Evolutionary conservation across 2,797 vertebrate genomes (phyloP), one percentile per base, ranked within the genome.

Genomic region (Coracias cyanogaster): DNA sequence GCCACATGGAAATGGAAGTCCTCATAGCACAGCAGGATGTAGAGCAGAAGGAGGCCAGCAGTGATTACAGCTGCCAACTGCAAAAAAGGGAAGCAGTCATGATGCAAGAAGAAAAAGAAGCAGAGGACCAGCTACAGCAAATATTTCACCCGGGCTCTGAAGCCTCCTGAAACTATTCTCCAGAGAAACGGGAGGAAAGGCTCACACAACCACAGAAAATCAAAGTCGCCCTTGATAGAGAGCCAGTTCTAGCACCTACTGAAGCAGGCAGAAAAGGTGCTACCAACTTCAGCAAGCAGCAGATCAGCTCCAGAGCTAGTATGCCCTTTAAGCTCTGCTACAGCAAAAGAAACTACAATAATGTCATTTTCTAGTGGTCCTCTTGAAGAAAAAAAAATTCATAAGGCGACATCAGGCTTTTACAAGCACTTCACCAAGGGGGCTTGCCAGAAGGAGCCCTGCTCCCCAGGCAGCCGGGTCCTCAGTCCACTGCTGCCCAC

Each of bases 1-100:
- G 94, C 95, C 91, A 98, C 94, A 0, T 86, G 97, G 95, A 98
- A 98, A 76, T 98, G 97, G 92, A 98, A 98, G 55, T 83, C 95
- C 85, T 98, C 43, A 0, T 89, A 94, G 85, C 72, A 97, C 29
- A 98, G 86, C 3, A 15, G 80, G 37, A 98, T 96, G 46, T 97
- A 97, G 41, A 98, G 88, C 55, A 98, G 80, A n/a, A 97, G 89
- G 28, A 97, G 48, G 51, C 92, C 20, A 16, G 93, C 37, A 4
- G 65, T 83, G 74, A 86, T 52, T 37, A 94, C 62, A 70, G 94
- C 70, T 94, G 96, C 51, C 69, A 98, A 3, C 98, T 98, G 54
- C 22, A 64, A 95, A 91, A 79, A 58, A 71, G 66, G 52, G 55
- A 43, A 67, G 72, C 43, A 82, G 58, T 35, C 45, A 11, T 28